Base-by-base conservation (phyloP, 92 coral and sea anemone genomes). In the Galaxea fascicularis region DNA sequence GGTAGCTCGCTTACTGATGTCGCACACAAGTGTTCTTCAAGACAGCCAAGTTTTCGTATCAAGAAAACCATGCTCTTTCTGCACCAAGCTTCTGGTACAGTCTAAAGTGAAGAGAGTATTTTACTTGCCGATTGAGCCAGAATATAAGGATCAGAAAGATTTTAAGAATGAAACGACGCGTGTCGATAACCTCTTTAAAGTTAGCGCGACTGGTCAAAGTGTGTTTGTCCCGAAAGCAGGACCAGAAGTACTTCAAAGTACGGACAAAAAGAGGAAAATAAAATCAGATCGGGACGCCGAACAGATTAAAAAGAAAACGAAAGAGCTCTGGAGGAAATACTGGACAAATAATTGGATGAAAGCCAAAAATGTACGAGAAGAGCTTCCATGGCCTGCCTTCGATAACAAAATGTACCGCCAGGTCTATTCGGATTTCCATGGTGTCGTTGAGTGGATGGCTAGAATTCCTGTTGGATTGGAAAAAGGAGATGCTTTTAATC, bases 401-500 rank as follows among this genome's bases (percentile, higher is more conserved):
- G 67, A 83, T 12, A 14, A 58, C 0, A 47, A 62, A 26, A 88
- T 92, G 88, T 45, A 54, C 60, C 26, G 10, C 0, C 85, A 88
- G 51, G 93, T 91, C 31, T 16, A 14, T 21, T 16, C 10, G 20
- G 92, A 92, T 74, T 87, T 95, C 78, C 47, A 86, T 10, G 30
- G 47, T 49, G 39, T 86, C 77, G 53, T 93, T 72, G 86, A 86
- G 17, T 95, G 95, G 98, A 88, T 95, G 56, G 92, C 94, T 25
- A 51, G 64, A 21, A 85, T 76, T 58, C 8, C 22, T 4, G 27
- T 29, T 4, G 56, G 18, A 24, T 21, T 39, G 39, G 69, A 24
- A 21, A 21, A 54, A 60, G 68, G 66, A 28, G 1, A 53, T 59
- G 20, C 17, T 8, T 11, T 35, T 60, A 0, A 12, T 13, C 16